Evolutionary conservation across 2,888 invertebrate species (phyloP).

Genomic region (Drosophila limbata): DNA sequence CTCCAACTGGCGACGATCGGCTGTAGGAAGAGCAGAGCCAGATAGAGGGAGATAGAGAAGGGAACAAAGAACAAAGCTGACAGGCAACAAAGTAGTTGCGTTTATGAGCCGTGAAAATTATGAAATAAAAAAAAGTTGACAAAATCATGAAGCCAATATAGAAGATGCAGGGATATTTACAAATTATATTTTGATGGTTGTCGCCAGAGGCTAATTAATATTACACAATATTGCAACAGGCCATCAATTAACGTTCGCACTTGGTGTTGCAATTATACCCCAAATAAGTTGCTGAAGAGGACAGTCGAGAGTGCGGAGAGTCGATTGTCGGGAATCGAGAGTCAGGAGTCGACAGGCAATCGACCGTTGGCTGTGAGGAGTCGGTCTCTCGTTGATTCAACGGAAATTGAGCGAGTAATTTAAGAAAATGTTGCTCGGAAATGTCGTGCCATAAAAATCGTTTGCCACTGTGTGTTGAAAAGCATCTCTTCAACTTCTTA

Average conservation of each 20-base stretch:
- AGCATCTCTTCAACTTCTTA: constrained; percentile 35
- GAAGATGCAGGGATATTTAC: constrained; percentile 12
- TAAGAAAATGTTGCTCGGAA: constrained; percentile 71
- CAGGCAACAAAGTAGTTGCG: constrained; percentile 68
- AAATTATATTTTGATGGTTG: constrained; percentile 62
- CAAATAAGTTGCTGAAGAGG: constrained; percentile 4
- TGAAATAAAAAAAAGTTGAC: constrained; percentile 47
- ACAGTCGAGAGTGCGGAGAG: not conserved
- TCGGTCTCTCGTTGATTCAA: constrained; percentile 70
- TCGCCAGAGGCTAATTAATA: constrained; percentile 67
- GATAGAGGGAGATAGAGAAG: not conserved
- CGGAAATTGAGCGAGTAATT: constrained; percentile 84
- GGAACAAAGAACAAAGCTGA: constrained; percentile 32
- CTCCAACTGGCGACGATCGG: constrained; percentile 23
- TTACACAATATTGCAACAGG: constrained; percentile 59
- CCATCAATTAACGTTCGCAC: constrained; percentile 54
- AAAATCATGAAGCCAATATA: constrained; percentile 20
- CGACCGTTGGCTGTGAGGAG: constrained; percentile 14
- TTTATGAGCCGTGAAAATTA: constrained; percentile 75
- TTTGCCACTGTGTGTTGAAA: constrained; percentile 70
- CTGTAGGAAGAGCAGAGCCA: constrained; percentile 9
- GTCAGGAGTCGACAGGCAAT: not conserved
- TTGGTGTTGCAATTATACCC: constrained; percentile 14
- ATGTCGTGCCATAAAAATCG: constrained; percentile 77
- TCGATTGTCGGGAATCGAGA: not conserved